Percentiles rank a stretch among this genome's conserved stretches.
These are phyloP conservation scores for Orgyia antiqua DNA, from an alignment of 2,888 invertebrate genomes.

Conservation along the genomic window DNA sequence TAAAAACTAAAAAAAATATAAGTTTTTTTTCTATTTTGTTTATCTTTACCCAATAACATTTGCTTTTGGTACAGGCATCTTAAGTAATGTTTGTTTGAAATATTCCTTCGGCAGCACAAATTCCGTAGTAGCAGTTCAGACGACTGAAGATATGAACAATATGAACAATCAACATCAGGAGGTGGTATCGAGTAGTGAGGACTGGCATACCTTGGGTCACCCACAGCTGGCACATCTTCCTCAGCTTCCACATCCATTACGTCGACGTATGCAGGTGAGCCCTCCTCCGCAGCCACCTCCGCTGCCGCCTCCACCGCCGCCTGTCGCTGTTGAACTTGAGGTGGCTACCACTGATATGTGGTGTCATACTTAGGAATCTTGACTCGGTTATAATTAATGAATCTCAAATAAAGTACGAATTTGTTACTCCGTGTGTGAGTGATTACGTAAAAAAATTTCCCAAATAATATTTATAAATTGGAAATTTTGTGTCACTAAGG, in stretches of 20 bases:
- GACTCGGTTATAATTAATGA: too few relatives aligned
- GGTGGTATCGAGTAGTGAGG: conserved; percentile 25
- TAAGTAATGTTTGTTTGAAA: too few relatives aligned
- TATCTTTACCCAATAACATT: too few relatives aligned
- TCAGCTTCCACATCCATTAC: conserved; percentile 29
- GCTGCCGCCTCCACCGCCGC: conserved; percentile 22
- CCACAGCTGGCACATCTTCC: conserved; percentile 22
- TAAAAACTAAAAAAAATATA: too few relatives aligned
- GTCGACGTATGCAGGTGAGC: conserved; percentile 45
- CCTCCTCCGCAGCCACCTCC: conserved; percentile 29
- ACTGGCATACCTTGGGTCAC: conserved; percentile 24
- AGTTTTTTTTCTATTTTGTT: too few relatives aligned
- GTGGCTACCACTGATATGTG: conserved; percentile 68
- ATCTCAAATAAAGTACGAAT: too few relatives aligned
- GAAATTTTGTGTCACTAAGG: too few relatives aligned
- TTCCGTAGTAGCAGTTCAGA: conserved; percentile 33
- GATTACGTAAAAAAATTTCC: too few relatives aligned
- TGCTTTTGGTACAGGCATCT: too few relatives aligned
- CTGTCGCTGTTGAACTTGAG: conserved; percentile 65
- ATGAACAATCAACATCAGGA: conserved; percentile 25
- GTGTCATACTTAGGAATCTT: conserved; percentile 31
- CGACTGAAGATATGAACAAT: conserved; percentile 25
- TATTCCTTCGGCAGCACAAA: conserved; percentile 56
- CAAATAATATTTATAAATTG: too few relatives aligned
- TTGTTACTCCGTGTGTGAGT: too few relatives aligned